Evolutionary conservation across 2,113 vertebrate genomes (phyloP).

Genomic region (Columba livia): DNA sequence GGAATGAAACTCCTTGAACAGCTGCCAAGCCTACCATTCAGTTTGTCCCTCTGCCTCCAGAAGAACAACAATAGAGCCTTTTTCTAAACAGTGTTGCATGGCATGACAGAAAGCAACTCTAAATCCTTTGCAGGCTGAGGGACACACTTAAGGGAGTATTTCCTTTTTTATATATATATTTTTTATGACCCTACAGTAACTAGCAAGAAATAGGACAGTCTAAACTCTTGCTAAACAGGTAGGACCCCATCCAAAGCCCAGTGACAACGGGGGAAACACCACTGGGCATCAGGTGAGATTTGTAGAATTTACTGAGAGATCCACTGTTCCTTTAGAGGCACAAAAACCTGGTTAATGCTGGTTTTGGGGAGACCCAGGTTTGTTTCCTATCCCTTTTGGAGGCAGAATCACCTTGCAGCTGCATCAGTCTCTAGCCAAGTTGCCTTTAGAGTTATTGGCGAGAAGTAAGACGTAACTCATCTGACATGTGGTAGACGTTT

Average conservation of each 20-base stretch:
- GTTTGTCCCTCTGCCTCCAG: not conserved
- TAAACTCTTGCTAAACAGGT: not conserved
- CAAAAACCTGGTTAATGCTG: not conserved
- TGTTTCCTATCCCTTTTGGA: not conserved
- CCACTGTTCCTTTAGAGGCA: not conserved
- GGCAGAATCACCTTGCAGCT: not conserved
- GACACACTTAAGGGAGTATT: not conserved
- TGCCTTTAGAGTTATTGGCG: not conserved
- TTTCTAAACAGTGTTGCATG: not conserved
- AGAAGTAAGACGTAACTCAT: not conserved
- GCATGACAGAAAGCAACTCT: not conserved
- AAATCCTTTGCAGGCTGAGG: not conserved
- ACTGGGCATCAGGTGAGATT: not conserved
- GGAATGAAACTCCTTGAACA: slow-evolving; percentile 1
- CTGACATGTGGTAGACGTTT: not conserved
- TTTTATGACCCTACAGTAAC: not conserved
- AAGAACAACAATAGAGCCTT: not conserved
- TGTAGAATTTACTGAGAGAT: not conserved
- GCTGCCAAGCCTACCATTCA: slow-evolving; percentile 31
- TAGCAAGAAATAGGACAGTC: not conserved
- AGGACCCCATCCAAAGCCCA: not conserved
- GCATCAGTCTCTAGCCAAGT: not conserved
- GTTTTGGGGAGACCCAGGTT: not conserved
- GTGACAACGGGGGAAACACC: not conserved
- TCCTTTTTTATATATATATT: not conserved